Conservation (phyloP, 2,113 vertebrate species). For the Nymphicus hollandicus region DNA sequence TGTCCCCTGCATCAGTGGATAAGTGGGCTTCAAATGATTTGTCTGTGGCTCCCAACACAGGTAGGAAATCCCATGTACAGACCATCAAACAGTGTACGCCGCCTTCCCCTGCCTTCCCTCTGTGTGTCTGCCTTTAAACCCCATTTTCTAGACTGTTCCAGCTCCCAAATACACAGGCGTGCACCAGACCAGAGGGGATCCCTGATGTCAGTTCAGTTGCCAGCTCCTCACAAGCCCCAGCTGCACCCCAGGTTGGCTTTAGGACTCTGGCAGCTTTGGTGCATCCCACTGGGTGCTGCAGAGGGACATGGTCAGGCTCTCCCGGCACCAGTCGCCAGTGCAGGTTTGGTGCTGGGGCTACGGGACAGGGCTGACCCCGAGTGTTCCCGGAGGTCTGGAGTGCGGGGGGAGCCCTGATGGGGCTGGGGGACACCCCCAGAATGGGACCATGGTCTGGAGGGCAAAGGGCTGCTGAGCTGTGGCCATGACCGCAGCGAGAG, state of each 20-base stretch:
- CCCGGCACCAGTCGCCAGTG: accelerated
- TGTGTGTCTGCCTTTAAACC: background rate
- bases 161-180: background rate
- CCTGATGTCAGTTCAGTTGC: background rate
- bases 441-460: background rate
- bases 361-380: background rate
- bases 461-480: accelerated
- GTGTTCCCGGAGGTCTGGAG: accelerated
- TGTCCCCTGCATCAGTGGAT: background rate
- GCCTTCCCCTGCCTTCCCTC: background rate
- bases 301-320: background rate
- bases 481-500: background rate
- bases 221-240: background rate
- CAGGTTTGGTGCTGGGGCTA: background rate
- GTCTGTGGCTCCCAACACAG: background rate
- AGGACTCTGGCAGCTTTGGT: background rate
- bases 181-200: background rate
- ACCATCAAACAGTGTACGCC: accelerated
- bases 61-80: background rate
- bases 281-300: accelerated
- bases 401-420: background rate
- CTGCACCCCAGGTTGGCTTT: background rate
- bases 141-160: background rate
- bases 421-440: no score
- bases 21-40: background rate